Evolutionary conservation across 2,888 invertebrate genomes (phyloP).

Genomic region (Phlogophora meticulosa): DNA sequence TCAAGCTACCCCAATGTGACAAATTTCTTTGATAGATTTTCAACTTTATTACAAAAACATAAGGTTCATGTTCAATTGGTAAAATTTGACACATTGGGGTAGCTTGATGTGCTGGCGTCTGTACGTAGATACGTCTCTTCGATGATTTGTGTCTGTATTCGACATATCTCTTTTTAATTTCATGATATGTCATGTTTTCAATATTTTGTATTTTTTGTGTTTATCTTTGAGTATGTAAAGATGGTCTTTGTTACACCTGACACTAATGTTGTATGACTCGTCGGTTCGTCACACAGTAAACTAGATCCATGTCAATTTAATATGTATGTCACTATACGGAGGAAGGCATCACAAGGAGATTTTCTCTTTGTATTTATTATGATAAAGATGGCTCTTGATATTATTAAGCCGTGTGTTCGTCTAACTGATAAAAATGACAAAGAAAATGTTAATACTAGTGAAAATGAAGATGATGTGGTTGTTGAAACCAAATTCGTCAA

Average conservation of each 20-base stretch:
- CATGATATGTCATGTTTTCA: neutral
- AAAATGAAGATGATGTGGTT: neutral
- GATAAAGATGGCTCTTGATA: conserved; percentile 35
- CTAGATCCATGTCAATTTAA: conserved; percentile 42
- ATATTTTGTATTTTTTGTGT: neutral
- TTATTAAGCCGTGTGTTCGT: conserved; percentile 19
- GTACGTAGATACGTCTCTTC: neutral
- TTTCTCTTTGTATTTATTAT: conserved; percentile 57
- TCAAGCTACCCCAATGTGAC: too few relatives aligned
- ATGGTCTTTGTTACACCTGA: conserved; percentile 25
- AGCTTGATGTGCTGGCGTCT: too few relatives aligned
- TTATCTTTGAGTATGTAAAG: neutral
- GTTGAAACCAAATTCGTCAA: neutral
- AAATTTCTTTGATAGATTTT: too few relatives aligned
- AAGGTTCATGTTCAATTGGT: too few relatives aligned
- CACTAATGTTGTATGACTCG: conserved; percentile 21
- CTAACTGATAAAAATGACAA: conserved; percentile 47
- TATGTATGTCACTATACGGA: conserved; percentile 37
- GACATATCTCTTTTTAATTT: neutral
- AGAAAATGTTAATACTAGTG: conserved; percentile 17
- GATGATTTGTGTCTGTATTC: neutral
- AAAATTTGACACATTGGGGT: too few relatives aligned
- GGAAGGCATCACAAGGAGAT: conserved; percentile 41
- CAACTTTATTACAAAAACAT: too few relatives aligned
- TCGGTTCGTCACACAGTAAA: conserved; percentile 28